Conservation (phyloP, 35 echinoderm and acorn worm genomes). For the Diadema setosum region DNA sequence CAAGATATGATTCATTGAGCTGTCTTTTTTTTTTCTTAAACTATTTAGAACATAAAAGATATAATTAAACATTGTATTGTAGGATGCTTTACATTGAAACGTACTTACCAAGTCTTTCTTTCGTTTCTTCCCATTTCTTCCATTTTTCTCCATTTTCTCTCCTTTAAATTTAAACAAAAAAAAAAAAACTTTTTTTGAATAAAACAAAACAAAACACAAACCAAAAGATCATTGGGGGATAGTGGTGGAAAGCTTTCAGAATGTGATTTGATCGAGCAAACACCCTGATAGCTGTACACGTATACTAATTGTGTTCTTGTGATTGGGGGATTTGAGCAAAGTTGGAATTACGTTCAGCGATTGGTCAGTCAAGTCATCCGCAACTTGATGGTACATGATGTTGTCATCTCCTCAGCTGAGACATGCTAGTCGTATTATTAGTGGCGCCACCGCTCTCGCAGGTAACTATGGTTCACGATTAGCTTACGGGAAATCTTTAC, state of each 20-base stretch:
- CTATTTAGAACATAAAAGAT: no score
- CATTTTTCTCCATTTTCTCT: slow-evolving; percentile 23
- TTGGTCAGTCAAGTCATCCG: neutral
- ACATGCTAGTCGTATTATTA: neutral
- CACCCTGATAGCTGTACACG: no score
- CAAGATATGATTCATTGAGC: no score
- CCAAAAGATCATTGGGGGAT: neutral
- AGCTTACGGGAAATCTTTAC: no score
- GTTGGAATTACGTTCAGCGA: neutral
- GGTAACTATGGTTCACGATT: neutral
- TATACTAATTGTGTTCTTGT: no score
- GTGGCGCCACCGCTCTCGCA: neutral
- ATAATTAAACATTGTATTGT: no score
- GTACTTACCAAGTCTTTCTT: slow-evolving; percentile 36
- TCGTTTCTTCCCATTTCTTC: slow-evolving; percentile 49
- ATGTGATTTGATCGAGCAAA: no score
- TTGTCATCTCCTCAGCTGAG: neutral
- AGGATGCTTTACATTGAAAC: neutral
- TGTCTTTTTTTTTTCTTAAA: no score
- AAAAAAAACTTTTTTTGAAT: no score
- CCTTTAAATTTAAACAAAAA: neutral
- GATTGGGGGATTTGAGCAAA: no score
- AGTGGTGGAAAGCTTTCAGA: neutral
- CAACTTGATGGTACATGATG: neutral
- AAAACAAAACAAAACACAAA: no score